Evolutionary conservation across 2,797 vertebrate genomes (phyloP), one percentile per base, ranked within the genome.

Genomic region (Danionella dracula): DNA sequence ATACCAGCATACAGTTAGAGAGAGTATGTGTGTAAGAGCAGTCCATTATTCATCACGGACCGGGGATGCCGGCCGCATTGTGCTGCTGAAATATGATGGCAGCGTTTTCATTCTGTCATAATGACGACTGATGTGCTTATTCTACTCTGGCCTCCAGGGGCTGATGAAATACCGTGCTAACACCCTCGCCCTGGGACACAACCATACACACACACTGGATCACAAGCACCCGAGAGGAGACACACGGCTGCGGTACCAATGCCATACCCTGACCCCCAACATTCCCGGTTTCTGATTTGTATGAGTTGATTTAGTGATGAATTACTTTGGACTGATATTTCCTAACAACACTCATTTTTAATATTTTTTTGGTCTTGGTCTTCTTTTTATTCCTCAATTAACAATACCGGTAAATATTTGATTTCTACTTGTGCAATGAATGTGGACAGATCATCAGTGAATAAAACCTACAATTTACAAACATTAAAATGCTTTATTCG

Each of bases 91-190:
- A 97, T 96, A 97, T 96, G 95, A 98, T 85, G 92, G 93, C 91
- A 92, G 92, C 94, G 93, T 97, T 98, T 96, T 94, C 93, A 94
- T 93, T 91, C 94, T 96, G 94, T 96, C 94, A 94, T 93, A 92
- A 94, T 93, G 93, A 96, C 95, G 96, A 94, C 96, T 93, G 94
- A 96, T 94, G 94, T 89, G 92, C 94, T 96, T 93, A 94, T 94
- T 97, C 93, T 93, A 87, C 78, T 54, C 78, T 50, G 80, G 89
- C 92, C 93, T 92, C 93, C 83, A 73, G 93, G 94, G 94, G 88
- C 95, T 94, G 94, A 95, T 93, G 94, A 94, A 94, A 94, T 93
- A 92, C 92, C 93, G 92, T 93, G 92, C 93, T 94, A 96, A 93
- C 92, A 92, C 90, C 91, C 90, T 91, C 93, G 91, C 92, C 92